Percentiles rank a stretch among this genome's conserved stretches.
These are phyloP conservation scores for Cecidostiba fungosa DNA, from an alignment of 2,888 invertebrate species.

Conservation along the genomic window DNA sequence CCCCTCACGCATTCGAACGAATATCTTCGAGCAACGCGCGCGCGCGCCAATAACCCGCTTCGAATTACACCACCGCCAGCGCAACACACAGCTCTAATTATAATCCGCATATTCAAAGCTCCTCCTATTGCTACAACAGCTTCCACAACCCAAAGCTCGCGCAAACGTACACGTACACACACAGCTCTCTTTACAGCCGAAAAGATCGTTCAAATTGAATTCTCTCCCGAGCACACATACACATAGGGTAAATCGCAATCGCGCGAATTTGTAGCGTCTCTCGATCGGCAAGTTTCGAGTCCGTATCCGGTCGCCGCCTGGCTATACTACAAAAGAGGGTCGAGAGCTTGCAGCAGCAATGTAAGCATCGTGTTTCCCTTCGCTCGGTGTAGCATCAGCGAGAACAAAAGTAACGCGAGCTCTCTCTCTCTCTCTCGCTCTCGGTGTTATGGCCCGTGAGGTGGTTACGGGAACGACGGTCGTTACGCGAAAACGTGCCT, in stretches of 20 bases:
- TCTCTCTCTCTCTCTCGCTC: neutral
- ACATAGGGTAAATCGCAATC: conserved; percentile 29
- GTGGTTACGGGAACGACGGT: conserved; percentile 66
- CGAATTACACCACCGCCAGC: conserved; percentile 4
- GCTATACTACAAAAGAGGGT: neutral
- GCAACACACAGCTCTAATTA: conserved; percentile 20
- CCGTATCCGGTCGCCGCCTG: conserved; percentile 10
- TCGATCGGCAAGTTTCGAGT: conserved; percentile 35
- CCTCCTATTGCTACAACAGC: neutral
- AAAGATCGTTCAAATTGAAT: conserved; percentile 40
- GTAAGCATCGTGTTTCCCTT: conserved; percentile 59
- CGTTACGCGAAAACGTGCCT: conserved; percentile 66
- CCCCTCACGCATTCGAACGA: conserved; percentile 3
- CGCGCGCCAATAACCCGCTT: neutral
- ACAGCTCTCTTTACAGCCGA: neutral
- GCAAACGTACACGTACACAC: neutral
- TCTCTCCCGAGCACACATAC: neutral
- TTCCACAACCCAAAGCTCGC: neutral
- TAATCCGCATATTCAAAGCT: conserved; percentile 24
- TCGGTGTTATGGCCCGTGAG: conserved; percentile 64
- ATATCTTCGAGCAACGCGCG: neutral
- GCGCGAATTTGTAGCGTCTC: conserved; percentile 44
- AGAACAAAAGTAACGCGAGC: conserved; percentile 65
- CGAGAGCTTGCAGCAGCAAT: conserved; percentile 12
- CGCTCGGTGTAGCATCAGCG: neutral